A percentile compares a stretch with the other conserved stretches of the same genome.
These are phyloP conservation scores for Sinocyclocheilus anophthalmus DNA, from an alignment of 2,113 vertebrate species.

Conservation along the genomic window DNA sequence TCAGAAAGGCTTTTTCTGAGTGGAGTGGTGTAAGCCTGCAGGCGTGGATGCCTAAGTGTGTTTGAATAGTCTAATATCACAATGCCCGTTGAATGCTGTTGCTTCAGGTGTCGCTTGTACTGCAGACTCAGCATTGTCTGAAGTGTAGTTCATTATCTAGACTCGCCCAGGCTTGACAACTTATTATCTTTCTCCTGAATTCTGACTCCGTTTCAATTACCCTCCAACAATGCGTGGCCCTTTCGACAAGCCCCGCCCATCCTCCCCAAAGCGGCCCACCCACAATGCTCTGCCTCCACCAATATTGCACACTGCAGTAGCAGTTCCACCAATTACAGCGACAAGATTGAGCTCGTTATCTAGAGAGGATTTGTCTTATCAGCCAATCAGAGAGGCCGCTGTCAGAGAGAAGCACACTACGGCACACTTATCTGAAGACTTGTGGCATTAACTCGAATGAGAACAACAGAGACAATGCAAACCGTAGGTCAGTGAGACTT, in stretches of 20 bases:
- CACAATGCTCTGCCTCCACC: constrained; percentile 47
- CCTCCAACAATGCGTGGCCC: constrained; percentile 75
- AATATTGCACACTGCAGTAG: constrained; percentile 61
- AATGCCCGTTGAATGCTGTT: constrained; percentile 17
- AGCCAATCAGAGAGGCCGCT: constrained; percentile 57
- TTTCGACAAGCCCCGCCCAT: constrained; percentile 10
- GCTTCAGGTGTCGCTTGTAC: constrained; percentile 51
- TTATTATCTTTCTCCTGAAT: constrained; percentile 81
- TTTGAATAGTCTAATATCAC: constrained; percentile 59
- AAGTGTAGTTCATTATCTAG: constrained; percentile 79
- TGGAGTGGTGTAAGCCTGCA: constrained; percentile 32
- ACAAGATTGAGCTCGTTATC: constrained; percentile 64
- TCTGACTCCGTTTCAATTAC: constrained; percentile 84
- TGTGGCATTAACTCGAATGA: constrained; percentile 22
- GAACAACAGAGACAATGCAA: constrained; percentile 23
- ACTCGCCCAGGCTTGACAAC: constrained; percentile 75
- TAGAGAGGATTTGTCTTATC: constrained; percentile 62
- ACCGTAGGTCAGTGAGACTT: constrained; percentile 5
- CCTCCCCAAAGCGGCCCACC: constrained; percentile 47
- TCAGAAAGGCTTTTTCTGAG: background rate
- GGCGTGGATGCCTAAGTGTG: constrained; percentile 34
- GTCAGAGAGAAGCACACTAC: constrained; percentile 46
- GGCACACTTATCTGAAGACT: background rate
- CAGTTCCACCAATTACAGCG: constrained; percentile 65
- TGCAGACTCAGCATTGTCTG: constrained; percentile 76